Conservation (phyloP, 1,140 invertebrate species). For the Triops cancriformis region DNA sequence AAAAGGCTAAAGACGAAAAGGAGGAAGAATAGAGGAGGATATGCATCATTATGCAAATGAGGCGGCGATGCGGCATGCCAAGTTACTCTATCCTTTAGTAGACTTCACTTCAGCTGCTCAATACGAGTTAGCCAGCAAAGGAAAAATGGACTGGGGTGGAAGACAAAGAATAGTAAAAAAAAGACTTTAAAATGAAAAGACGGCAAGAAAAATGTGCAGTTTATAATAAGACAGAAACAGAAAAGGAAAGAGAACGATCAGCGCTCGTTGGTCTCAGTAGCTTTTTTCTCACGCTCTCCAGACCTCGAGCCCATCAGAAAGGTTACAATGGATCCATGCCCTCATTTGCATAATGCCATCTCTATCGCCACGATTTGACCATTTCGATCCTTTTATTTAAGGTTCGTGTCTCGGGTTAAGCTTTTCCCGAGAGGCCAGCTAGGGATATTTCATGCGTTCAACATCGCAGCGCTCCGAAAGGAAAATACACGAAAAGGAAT, state of each 20-base stretch:
- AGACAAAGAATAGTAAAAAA: background rate
- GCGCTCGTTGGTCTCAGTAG: background rate
- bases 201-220: background rate
- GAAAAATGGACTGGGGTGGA: background rate
- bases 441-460: too few species aligned
- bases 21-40: slow-evolving; percentile 2
- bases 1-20: background rate
- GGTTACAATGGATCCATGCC: background rate
- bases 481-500: too few species aligned
- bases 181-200: background rate
- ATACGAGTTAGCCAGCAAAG: background rate
- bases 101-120: background rate
- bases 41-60: slow-evolving; percentile 27
- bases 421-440: too few species aligned
- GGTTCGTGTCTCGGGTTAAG: too few species aligned
- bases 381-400: background rate
- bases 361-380: background rate
- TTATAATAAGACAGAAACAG: too few species aligned
- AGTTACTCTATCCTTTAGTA: background rate
- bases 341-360: background rate
- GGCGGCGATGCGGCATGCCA: slow-evolving; percentile 18
- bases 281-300: slow-evolving; percentile 8
- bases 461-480: too few species aligned
- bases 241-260: too few species aligned
- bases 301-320: background rate